Conservation (phyloP, 2,888 invertebrate genomes). For the Pristionchus fissidentatus region DNA sequence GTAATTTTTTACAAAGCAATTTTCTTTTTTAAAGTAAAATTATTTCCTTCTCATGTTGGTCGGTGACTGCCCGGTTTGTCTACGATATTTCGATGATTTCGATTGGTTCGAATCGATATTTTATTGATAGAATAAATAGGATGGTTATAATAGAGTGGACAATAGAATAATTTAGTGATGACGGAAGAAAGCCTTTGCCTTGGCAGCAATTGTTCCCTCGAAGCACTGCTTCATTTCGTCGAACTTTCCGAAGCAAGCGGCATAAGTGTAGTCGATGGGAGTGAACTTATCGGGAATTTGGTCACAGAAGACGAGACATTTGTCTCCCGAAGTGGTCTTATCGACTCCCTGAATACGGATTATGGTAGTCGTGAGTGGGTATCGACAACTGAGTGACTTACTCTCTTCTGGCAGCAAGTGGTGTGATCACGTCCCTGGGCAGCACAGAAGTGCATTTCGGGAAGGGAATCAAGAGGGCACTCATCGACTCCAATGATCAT, state of each 20-base stretch:
- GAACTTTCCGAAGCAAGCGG: conserved; percentile 32
- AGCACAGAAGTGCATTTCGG: conserved; percentile 37
- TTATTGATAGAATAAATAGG: too few relatives aligned
- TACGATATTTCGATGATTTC: too few relatives aligned
- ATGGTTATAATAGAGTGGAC: too few relatives aligned
- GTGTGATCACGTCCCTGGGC: conserved; percentile 22
- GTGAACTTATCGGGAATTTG: conserved; percentile 37
- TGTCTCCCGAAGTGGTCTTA: not conserved
- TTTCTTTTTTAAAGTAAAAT: too few relatives aligned
- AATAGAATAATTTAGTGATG: too few relatives aligned
- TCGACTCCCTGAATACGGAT: conserved; percentile 22
- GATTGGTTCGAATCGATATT: too few relatives aligned
- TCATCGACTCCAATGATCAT: conserved; percentile 24
- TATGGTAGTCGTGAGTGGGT: not conserved
- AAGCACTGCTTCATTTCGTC: conserved; percentile 42
- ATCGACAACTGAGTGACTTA: not conserved
- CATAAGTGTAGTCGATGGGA: conserved; percentile 39
- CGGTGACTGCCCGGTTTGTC: too few relatives aligned
- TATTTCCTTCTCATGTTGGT: too few relatives aligned
- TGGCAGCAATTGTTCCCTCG: not conserved
- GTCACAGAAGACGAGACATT: conserved; percentile 34
- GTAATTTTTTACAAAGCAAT: too few relatives aligned
- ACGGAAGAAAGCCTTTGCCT: conserved; percentile 32
- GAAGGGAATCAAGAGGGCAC: conserved; percentile 39
- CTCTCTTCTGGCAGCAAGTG: not conserved